Evolutionary conservation across 2,797 vertebrate genomes (phyloP).

Genomic region (Brotula barbata): DNA sequence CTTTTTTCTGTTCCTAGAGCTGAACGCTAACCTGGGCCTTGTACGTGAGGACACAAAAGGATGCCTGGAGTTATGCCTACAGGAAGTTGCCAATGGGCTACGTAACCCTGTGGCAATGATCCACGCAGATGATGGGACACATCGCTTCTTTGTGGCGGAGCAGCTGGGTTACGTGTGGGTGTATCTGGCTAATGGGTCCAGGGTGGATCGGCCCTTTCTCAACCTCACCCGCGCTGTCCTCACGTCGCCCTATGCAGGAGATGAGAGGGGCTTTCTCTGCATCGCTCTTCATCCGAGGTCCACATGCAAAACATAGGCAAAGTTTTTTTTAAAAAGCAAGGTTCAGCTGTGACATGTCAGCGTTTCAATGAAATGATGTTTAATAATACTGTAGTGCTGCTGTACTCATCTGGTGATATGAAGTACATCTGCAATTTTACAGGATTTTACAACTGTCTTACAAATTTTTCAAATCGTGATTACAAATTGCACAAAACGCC

Average conservation of each 20-base stretch:
- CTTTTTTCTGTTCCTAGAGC: conserved; percentile 50
- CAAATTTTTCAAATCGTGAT: no score
- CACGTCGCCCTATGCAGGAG: conserved; percentile 82
- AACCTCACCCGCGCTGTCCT: conserved; percentile 83
- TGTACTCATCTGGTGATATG: no score
- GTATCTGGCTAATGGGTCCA: conserved; percentile 82
- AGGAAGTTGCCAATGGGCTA: conserved; percentile 82
- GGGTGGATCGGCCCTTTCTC: conserved; percentile 82
- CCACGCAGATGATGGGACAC: conserved; percentile 82
- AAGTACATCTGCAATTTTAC: no score
- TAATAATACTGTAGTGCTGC: no score
- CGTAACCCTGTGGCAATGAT: conserved; percentile 86
- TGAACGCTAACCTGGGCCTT: conserved; percentile 79
- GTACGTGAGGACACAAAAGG: conserved; percentile 78
- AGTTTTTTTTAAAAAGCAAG: neutral
- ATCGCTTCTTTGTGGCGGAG: conserved; percentile 85
- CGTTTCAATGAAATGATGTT: no score
- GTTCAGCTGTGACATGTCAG: no score
- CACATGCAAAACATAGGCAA: neutral
- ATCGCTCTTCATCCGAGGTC: conserved; percentile 81
- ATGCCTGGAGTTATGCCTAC: conserved; percentile 83
- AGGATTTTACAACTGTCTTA: no score
- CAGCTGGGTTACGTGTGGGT: conserved; percentile 85
- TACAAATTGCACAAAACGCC: no score
- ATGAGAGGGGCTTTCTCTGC: conserved; percentile 85